These are phyloP conservation scores for Lepisosteus oculatus DNA, from an alignment of 2,113 vertebrate species.

Conservation along the genomic window DNA sequence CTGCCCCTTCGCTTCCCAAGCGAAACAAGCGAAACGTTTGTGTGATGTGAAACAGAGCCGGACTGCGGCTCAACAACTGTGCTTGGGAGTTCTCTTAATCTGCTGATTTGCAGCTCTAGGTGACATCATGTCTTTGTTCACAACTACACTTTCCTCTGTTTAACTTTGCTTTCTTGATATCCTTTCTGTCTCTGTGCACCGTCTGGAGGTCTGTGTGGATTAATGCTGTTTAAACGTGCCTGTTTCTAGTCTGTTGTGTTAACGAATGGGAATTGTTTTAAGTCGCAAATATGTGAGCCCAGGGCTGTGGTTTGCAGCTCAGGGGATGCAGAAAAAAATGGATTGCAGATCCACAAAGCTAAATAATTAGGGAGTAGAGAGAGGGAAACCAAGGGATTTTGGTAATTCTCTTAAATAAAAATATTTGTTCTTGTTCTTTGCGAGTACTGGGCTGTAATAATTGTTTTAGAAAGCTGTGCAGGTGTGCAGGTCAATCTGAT, in stretches of 20 bases:
- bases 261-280: neutral
- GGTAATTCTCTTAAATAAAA: too few species aligned
- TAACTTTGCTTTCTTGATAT: neutral
- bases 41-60: too few species aligned
- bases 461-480: too few species aligned
- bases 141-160: neutral
- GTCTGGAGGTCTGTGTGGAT: neutral
- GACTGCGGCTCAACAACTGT: neutral
- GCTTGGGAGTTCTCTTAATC: constrained; percentile 7
- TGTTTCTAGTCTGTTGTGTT: neutral
- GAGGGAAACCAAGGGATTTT: too few species aligned
- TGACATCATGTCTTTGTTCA: neutral
- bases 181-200: constrained; percentile 2
- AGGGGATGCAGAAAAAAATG: neutral
- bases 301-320: neutral
- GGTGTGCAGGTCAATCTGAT: too few species aligned
- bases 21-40: too few species aligned
- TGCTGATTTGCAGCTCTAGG: constrained; percentile 5
- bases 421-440: too few species aligned
- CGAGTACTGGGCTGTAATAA: too few species aligned
- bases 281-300: neutral
- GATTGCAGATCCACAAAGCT: too few species aligned
- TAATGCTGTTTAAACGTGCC: neutral
- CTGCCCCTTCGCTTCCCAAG: too few species aligned
- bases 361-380: too few species aligned